Evolutionary conservation across 2,113 vertebrate genomes (phyloP).

Genomic region (Mesitornis unicolor): DNA sequence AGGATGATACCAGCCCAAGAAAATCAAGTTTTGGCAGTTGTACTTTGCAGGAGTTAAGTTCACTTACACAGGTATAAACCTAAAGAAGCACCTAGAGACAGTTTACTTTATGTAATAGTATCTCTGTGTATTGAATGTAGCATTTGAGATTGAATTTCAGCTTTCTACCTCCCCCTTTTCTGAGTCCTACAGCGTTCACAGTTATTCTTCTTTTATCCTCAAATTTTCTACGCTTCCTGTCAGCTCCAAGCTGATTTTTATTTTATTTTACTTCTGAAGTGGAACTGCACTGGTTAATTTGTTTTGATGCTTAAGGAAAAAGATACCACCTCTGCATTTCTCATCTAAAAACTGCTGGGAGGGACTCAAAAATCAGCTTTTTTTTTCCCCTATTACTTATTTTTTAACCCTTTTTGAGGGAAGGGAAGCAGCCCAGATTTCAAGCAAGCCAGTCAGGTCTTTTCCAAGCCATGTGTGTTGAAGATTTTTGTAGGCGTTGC

Average conservation of each 20-base stretch:
- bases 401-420: not conserved
- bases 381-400: not conserved
- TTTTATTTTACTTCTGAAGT: conserved; percentile 19
- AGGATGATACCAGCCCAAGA: not conserved
- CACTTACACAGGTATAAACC: not conserved
- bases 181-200: not conserved
- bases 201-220: conserved; percentile 17
- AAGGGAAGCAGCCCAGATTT: not conserved
- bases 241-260: conserved; percentile 16
- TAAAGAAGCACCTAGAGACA: not conserved
- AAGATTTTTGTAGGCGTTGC: not conserved
- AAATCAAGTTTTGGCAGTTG: not conserved
- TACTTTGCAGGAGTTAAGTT: not conserved
- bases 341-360: conserved; percentile 37
- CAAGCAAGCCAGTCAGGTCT: not conserved
- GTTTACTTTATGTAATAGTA: not conserved
- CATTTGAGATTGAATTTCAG: conserved; percentile 5
- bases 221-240: conserved; percentile 22
- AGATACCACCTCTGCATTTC: conserved; percentile 42
- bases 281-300: conserved; percentile 58
- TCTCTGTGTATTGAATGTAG: not conserved
- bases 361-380: not conserved
- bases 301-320: conserved; percentile 55
- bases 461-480: rapidly evolving
- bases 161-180: not conserved